A percentile compares a stretch with the other conserved stretches of the same genome.
Evolutionary conservation across 2,888 invertebrate genomes (phyloP).

Genomic region (Acleris cristana): DNA sequence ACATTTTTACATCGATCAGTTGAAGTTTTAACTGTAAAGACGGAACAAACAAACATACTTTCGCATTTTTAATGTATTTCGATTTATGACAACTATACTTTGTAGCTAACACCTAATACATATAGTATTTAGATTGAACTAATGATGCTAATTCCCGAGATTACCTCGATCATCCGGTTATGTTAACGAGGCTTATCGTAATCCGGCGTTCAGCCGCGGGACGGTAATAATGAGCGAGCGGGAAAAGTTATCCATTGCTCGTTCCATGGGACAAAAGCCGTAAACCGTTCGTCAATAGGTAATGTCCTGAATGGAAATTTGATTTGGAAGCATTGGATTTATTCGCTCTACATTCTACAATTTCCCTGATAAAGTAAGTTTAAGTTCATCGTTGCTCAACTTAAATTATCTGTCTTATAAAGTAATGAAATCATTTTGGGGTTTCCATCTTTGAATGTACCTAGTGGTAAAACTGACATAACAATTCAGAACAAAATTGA

Average conservation of each 20-base stretch:
- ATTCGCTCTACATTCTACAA: not conserved
- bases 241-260: conserved; percentile 20
- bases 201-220: conserved; percentile 37
- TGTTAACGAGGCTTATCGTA: conserved; percentile 44
- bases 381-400: no score
- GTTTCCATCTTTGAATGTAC: no score
- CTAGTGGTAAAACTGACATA: no score
- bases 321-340: not conserved
- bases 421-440: no score
- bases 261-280: conserved; percentile 22
- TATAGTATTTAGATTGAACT: not conserved
- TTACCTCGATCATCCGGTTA: conserved; percentile 41
- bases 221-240: conserved; percentile 20
- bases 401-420: no score
- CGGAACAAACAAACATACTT: no score
- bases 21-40: no score
- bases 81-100: no score
- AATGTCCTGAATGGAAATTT: not conserved
- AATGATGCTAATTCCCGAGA: conserved; percentile 30
- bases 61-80: no score
- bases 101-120: not conserved
- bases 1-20: no score
- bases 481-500: no score
- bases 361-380: no score
- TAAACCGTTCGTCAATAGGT: not conserved